Evolutionary conservation across 2,888 invertebrate genomes (phyloP).

Genomic region (Nebria brevicollis): DNA sequence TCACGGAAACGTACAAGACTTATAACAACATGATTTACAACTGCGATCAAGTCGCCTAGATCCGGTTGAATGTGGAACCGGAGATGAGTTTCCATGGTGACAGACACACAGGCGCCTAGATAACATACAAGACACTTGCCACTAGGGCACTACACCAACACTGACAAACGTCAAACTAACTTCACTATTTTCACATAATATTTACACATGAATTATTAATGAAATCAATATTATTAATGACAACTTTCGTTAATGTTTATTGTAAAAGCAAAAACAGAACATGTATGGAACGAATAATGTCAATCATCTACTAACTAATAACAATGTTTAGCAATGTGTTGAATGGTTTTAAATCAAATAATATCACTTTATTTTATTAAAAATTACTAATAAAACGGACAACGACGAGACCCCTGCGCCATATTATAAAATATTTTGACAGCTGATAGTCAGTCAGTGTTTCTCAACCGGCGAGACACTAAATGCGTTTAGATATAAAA

Average conservation of each 20-base stretch:
- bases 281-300: slow-evolving; percentile 10
- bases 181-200: neutral
- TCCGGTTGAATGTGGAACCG: slow-evolving; percentile 37
- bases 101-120: slow-evolving; percentile 60
- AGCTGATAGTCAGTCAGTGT: neutral
- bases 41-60: slow-evolving; percentile 34
- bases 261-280: neutral
- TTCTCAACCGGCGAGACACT: too few relatives aligned
- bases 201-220: neutral
- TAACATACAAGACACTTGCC: slow-evolving; percentile 34
- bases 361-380: neutral
- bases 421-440: neutral
- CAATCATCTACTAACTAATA: neutral
- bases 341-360: neutral
- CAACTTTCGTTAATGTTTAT: neutral
- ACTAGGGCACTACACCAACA: slow-evolving; percentile 11
- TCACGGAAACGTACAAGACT: slow-evolving; percentile 21
- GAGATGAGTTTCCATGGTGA: slow-evolving; percentile 59
- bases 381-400: slow-evolving; percentile 3
- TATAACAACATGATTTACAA: slow-evolving; percentile 8
- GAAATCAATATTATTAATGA: neutral
- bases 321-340: slow-evolving; percentile 2
- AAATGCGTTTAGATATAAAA: too few relatives aligned
- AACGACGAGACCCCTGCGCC: neutral
- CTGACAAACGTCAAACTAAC: slow-evolving; percentile 18